These are phyloP conservation scores for Melanostoma scalare DNA, from an alignment of 2,888 invertebrate species.

Conservation along the genomic window DNA sequence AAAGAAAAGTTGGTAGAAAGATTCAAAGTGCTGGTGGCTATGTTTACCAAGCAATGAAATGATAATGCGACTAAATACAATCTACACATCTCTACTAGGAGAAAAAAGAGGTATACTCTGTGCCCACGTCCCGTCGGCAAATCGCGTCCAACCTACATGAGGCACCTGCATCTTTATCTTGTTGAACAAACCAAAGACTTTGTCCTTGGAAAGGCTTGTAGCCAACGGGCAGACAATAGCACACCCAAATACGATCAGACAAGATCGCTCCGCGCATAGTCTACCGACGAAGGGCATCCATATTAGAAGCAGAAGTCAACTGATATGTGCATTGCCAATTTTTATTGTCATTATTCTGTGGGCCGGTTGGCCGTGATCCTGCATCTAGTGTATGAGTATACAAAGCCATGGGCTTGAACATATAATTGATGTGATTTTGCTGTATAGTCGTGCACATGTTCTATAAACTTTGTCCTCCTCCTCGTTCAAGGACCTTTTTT, in stretches of 20 bases:
- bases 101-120: conserved; percentile 37
- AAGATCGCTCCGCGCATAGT: conserved; percentile 55
- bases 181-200: conserved; percentile 55
- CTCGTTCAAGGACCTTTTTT: conserved; percentile 18
- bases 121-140: conserved; percentile 60
- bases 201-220: conserved; percentile 61
- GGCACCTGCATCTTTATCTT: conserved; percentile 70
- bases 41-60: conserved; percentile 67
- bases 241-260: conserved; percentile 64
- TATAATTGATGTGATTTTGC: conserved; percentile 50
- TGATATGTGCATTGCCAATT: conserved; percentile 55
- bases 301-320: conserved; percentile 61
- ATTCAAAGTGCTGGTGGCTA: conserved; percentile 58
- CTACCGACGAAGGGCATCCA: conserved; percentile 21
- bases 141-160: conserved; percentile 62
- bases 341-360: conserved; percentile 62
- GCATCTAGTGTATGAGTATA: background rate
- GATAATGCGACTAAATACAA: conserved; percentile 67
- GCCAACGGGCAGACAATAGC: conserved; percentile 55
- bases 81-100: conserved; percentile 42
- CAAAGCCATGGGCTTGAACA: conserved; percentile 12
- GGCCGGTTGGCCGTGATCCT: conserved; percentile 39
- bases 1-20: conserved; percentile 15
- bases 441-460: conserved; percentile 40
- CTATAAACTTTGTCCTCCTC: background rate